Conservation (phyloP, 2,797 vertebrate genomes). For the Margarornis squamiger region DNA sequence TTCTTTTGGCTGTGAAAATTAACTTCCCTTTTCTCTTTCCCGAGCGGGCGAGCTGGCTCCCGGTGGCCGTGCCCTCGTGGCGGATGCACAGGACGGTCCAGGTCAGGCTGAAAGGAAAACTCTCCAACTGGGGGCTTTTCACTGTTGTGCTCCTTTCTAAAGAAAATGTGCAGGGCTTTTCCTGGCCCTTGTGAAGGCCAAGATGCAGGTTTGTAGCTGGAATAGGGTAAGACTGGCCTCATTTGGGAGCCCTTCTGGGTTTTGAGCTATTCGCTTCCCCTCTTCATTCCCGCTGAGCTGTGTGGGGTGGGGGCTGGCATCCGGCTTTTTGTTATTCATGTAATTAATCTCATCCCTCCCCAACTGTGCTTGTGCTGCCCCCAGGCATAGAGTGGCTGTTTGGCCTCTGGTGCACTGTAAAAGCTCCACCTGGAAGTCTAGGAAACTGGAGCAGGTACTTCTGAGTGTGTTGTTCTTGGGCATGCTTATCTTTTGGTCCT, state of each 20-base stretch:
- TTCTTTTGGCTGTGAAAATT: slow-evolving; percentile 36
- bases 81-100: slow-evolving; percentile 17
- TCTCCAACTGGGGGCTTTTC: slow-evolving; percentile 50
- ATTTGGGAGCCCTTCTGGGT: neutral
- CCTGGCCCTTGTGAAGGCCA: slow-evolving; percentile 42
- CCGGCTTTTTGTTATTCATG: neutral
- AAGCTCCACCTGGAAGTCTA: neutral
- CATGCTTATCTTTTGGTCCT: neutral
- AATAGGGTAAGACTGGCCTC: slow-evolving; percentile 36
- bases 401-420: neutral
- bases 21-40: slow-evolving; percentile 44
- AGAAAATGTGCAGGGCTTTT: slow-evolving; percentile 50
- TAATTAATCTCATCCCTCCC: slow-evolving; percentile 22
- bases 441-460: neutral
- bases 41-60: neutral
- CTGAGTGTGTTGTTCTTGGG: neutral
- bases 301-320: neutral
- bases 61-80: slow-evolving; percentile 7
- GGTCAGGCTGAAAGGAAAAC: slow-evolving; percentile 65
- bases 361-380: neutral
- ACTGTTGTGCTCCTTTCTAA: slow-evolving; percentile 51
- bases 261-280: neutral
- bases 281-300: neutral
- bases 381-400: neutral
- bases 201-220: slow-evolving; percentile 27